A percentile compares a stretch with the other conserved stretches of the same genome.
phyloP scores from a whole-genome alignment of 2,797 vertebrate species.

The Acipenser oxyrinchus region DNA sequence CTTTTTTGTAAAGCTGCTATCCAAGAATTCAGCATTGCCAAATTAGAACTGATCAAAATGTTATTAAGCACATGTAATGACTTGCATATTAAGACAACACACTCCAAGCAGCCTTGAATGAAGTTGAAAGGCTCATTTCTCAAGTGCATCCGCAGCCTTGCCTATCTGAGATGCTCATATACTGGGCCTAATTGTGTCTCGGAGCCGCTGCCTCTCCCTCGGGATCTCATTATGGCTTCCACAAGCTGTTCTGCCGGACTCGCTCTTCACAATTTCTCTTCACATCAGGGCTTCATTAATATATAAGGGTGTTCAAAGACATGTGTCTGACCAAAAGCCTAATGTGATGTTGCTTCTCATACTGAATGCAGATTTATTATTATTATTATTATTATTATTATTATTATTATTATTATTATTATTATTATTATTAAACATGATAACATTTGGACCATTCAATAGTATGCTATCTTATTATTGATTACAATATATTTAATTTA shows the following conservation, averaged over 20 bases:
- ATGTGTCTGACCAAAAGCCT: too few species aligned
- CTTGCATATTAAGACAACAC: not conserved
- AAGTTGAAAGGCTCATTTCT: not conserved
- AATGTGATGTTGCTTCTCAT: too few species aligned
- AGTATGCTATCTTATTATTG: too few species aligned
- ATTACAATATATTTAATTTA: too few species aligned
- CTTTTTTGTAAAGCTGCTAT: too few species aligned
- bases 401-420: too few species aligned
- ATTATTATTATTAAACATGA: too few species aligned
- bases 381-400: too few species aligned
- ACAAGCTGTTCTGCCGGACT: slow-evolving; percentile 55
- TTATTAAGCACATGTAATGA: not conserved
- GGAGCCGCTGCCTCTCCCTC: slow-evolving; percentile 58
- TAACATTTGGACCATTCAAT: too few species aligned
- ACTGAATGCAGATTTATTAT: too few species aligned
- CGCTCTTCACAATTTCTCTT: slow-evolving; percentile 37
- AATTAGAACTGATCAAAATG: not conserved
- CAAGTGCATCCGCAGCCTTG: too few species aligned
- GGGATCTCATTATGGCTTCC: slow-evolving; percentile 70
- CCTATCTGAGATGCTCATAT: not conserved
- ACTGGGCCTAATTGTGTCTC: slow-evolving; percentile 59
- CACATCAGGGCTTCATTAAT: slow-evolving; percentile 33
- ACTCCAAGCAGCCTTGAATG: not conserved
- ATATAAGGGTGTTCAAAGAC: slow-evolving; percentile 25
- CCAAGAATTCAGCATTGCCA: not conserved